phyloP scores from a whole-genome alignment of 2,797 vertebrate genomes.

The Scleropages formosus region DNA sequence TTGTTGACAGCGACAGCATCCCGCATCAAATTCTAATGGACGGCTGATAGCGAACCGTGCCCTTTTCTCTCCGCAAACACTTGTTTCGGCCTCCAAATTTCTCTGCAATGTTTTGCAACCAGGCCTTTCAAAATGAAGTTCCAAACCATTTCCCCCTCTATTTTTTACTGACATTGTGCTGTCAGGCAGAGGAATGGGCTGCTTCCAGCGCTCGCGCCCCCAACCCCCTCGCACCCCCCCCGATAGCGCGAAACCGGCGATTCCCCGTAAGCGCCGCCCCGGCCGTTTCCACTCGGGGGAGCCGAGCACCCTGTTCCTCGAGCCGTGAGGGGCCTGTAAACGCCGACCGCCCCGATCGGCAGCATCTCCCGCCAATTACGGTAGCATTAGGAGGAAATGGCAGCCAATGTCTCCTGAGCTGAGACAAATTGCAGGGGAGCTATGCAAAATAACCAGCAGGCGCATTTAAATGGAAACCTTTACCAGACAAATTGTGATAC shows the following conservation, averaged over 20 bases:
- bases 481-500: conserved; percentile 78
- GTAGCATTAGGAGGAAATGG: conserved; percentile 65
- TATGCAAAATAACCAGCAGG: conserved; percentile 77
- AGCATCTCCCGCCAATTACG: conserved; percentile 70
- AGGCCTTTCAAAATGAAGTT: conserved; percentile 25
- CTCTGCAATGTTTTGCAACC: conserved; percentile 24
- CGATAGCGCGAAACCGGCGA: background rate
- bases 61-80: conserved; percentile 7
- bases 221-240: background rate
- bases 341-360: conserved; percentile 38
- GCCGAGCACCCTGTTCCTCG: background rate
- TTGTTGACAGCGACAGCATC: background rate
- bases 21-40: conserved; percentile 21
- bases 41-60: background rate
- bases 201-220: background rate
- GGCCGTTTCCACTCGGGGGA: conserved; percentile 34
- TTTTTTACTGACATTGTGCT: conserved; percentile 23
- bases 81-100: conserved; percentile 18
- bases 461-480: conserved; percentile 84
- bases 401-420: conserved; percentile 69
- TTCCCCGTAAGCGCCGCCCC: conserved; percentile 11
- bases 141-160: conserved; percentile 30
- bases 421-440: conserved; percentile 76
- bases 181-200: conserved; percentile 24
- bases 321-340: conserved; percentile 45